phyloP scores from a whole-genome alignment of 2,113 vertebrate species.

The Tragelaphus buxtoni region DNA sequence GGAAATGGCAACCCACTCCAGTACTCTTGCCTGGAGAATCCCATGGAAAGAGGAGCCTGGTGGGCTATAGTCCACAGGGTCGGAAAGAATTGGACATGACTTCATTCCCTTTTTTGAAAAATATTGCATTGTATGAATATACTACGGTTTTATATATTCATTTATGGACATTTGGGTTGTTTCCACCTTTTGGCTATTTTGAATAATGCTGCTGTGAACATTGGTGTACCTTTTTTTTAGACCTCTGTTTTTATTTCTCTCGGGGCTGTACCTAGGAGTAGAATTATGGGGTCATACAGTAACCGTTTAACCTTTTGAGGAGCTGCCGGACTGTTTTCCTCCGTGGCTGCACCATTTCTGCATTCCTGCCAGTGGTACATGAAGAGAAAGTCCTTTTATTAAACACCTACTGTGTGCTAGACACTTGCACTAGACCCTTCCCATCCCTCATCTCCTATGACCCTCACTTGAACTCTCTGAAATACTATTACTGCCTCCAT shows the following conservation, averaged over 20 bases:
- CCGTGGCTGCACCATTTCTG: not conserved
- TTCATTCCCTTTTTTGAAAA: not conserved
- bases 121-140: accelerated
- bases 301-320: not conserved
- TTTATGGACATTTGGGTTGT: not conserved
- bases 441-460: not conserved
- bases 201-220: not conserved
- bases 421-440: not conserved
- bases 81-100: not conserved
- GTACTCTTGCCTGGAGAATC: not conserved
- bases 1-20: not conserved
- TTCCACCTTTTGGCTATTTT: not conserved
- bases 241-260: not conserved
- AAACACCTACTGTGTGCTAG: not conserved
- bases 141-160: accelerated
- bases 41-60: not conserved
- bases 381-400: not conserved
- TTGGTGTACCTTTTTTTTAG: not conserved
- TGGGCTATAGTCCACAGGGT: not conserved
- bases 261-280: not conserved
- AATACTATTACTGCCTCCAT: not conserved
- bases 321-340: not conserved
- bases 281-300: not conserved
- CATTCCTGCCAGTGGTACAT: not conserved
- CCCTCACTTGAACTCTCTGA: not conserved